Conservation (phyloP, 2,797 vertebrate genomes). For the Typhlichthys eigenmanni region DNA sequence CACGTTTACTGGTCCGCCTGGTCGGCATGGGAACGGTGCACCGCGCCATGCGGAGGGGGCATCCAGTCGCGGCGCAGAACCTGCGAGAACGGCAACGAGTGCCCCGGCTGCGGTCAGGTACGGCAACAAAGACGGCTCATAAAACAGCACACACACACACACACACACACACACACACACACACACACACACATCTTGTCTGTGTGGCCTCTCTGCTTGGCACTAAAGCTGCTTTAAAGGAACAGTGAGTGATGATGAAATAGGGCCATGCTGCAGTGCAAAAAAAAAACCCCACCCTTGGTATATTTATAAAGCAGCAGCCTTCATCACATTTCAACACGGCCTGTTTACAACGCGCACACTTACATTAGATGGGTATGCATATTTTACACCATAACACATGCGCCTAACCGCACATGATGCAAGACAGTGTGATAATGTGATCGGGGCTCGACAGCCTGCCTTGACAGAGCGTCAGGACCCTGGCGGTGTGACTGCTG, state of each 20-base stretch:
- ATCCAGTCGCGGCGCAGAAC: constrained; percentile 90
- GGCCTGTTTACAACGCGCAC: constrained; percentile 52
- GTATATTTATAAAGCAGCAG: constrained; percentile 58
- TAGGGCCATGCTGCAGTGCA: constrained; percentile 41
- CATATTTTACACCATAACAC: constrained; percentile 61
- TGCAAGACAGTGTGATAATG: constrained; percentile 55
- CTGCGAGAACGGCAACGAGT: constrained; percentile 95
- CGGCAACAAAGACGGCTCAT: constrained; percentile 30
- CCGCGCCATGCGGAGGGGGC: constrained; percentile 91
- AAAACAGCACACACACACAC: neutral
- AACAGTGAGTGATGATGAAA: constrained; percentile 46
- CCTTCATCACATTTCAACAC: constrained; percentile 60
- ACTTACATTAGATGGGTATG: constrained; percentile 50
- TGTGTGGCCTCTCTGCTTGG: too few species aligned
- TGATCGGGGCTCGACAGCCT: constrained; percentile 19
- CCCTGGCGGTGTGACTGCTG: constrained; percentile 57
- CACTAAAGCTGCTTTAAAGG: neutral
- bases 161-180: neutral
- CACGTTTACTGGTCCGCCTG: constrained; percentile 95
- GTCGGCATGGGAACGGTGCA: constrained; percentile 96
- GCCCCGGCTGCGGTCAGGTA: constrained; percentile 91
- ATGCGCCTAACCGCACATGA: constrained; percentile 53
- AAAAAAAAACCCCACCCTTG: constrained; percentile 49
- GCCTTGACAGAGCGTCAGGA: constrained; percentile 61
- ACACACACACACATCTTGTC: neutral